These are phyloP conservation scores for Oryctolagus cuniculus DNA, from an alignment of 2,113 vertebrate species.

Conservation along the genomic window mOryCun1.1 NC_091432.1:227451501-227452000, in stretches of 20 bases:
- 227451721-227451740: neutral
- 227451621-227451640: neutral
- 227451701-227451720: neutral
- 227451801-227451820: neutral
- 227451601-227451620: neutral
- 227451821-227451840: neutral
- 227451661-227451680: neutral
- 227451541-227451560: neutral
- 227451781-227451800: neutral
- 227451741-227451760: neutral
- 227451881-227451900: neutral
- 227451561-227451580: neutral
- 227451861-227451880: neutral
- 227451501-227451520: neutral
- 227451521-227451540: neutral
- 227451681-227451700: neutral
- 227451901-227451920: neutral
- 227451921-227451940: neutral
- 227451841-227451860: neutral
- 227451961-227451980: neutral
- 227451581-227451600: conserved; percentile 12
- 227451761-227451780: neutral
- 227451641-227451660: neutral
- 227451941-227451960: conserved; percentile 29
- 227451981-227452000: neutral